phyloP scores from a whole-genome alignment of 2,888 invertebrate species.

The Cerastis rubricosa region DNA sequence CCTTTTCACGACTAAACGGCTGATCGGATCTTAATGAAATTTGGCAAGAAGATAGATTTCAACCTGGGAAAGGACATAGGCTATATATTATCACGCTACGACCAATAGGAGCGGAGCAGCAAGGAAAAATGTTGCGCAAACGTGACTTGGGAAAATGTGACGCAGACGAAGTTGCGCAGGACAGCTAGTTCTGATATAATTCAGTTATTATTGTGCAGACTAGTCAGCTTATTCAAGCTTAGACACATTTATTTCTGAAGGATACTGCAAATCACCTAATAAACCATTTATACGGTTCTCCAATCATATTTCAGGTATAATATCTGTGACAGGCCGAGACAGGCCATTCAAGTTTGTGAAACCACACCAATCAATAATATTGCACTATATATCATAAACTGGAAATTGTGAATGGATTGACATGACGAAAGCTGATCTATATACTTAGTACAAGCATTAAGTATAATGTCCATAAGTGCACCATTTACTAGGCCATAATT shows the following conservation, averaged over 20 bases:
- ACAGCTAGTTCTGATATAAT: too few species aligned
- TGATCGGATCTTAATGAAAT: too few species aligned
- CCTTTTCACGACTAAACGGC: too few species aligned
- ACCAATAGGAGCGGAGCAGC: too few species aligned
- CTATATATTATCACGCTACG: too few species aligned
- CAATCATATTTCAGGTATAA: conserved; percentile 7
- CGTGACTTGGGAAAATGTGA: too few species aligned
- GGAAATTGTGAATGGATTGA: conserved; percentile 11
- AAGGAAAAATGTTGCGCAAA: too few species aligned
- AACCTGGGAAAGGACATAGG: too few species aligned
- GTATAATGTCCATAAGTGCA: conserved; percentile 38
- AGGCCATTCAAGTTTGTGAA: conserved; percentile 29
- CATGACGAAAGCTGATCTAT: conserved; percentile 47
- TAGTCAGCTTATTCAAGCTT: too few species aligned
- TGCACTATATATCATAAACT: conserved; percentile 29
- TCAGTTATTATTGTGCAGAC: background rate
- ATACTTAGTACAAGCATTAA: conserved; percentile 22
- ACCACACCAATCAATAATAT: conserved; percentile 29
- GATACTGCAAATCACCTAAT: background rate
- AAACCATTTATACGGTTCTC: background rate
- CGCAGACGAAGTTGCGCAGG: too few species aligned
- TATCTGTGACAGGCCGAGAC: conserved; percentile 6
- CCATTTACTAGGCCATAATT: conserved; percentile 40
- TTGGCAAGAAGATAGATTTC: too few species aligned
- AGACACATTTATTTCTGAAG: background rate